Evolutionary conservation across 1,140 invertebrate species (phyloP).

Genomic region (Drosophila paulistorum): DNA sequence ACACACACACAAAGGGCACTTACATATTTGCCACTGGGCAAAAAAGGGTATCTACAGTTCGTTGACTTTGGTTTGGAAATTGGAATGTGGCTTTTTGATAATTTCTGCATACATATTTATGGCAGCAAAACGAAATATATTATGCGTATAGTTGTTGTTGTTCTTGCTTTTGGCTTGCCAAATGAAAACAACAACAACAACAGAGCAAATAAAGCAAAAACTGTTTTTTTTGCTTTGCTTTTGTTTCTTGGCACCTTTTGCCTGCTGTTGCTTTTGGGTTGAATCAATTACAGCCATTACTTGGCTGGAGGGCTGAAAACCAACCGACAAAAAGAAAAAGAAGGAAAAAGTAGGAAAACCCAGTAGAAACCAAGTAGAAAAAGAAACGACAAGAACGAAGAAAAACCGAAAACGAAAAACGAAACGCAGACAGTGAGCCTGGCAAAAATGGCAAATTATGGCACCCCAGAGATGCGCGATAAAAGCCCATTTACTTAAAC

Average conservation of each 20-base stretch:
- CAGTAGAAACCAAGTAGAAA: slow-evolving; percentile 26
- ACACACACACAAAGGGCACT: too few relatives aligned
- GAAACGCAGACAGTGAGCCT: slow-evolving; percentile 56
- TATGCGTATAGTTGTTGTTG: slow-evolving; percentile 80
- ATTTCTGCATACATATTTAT: slow-evolving; percentile 65
- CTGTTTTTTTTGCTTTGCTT: slow-evolving; percentile 33
- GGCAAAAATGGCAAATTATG: slow-evolving; percentile 81
- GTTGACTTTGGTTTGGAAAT: slow-evolving; percentile 49
- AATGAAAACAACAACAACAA: neutral
- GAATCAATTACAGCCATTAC: slow-evolving; percentile 76
- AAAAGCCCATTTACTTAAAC: slow-evolving; percentile 81
- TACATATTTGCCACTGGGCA: too few relatives aligned
- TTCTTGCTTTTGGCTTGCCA: slow-evolving; percentile 44
- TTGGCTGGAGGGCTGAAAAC: slow-evolving; percentile 48
- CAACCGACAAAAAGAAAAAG: slow-evolving; percentile 22
- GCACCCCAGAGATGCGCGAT: slow-evolving; percentile 79
- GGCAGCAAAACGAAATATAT: slow-evolving; percentile 67
- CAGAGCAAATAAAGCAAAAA: neutral
- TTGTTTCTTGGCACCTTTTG: slow-evolving; percentile 66
- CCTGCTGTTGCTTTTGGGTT: slow-evolving; percentile 59
- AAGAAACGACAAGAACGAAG: slow-evolving; percentile 25
- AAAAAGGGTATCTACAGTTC: slow-evolving; percentile 12
- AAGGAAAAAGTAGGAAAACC: slow-evolving; percentile 18
- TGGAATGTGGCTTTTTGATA: slow-evolving; percentile 16
- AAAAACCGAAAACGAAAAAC: slow-evolving; percentile 21